These are phyloP conservation scores for Vesta saturnalis DNA, from an alignment of 2,888 invertebrate species.

Conservation along the genomic window DNA sequence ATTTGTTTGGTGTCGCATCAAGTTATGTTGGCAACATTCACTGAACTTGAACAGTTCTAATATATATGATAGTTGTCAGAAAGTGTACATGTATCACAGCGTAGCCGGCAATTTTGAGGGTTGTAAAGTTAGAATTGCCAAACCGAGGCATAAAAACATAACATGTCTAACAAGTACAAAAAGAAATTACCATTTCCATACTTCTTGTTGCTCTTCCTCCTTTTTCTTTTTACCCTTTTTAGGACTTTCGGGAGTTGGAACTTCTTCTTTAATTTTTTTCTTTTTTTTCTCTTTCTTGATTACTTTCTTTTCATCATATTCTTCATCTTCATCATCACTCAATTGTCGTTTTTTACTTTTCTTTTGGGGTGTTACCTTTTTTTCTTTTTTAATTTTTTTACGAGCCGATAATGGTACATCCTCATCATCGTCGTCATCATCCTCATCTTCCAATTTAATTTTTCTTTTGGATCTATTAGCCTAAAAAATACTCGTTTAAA, in stretches of 20 bases:
- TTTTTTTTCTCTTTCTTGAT: slow-evolving; percentile 70
- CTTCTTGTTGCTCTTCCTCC: slow-evolving; percentile 83
- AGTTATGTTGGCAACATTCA: too few species aligned
- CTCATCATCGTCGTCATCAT: slow-evolving; percentile 68
- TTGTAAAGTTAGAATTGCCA: too few species aligned
- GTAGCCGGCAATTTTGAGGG: too few species aligned
- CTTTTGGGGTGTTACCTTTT: slow-evolving; percentile 64
- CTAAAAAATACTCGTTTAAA: slow-evolving; percentile 30
- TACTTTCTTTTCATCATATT: slow-evolving; percentile 67
- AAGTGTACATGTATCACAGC: too few species aligned
- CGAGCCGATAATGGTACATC: slow-evolving; percentile 73
- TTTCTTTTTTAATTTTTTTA: slow-evolving; percentile 73
- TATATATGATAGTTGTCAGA: too few species aligned
- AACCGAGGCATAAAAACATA: too few species aligned
- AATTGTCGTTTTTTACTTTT: slow-evolving; percentile 60
- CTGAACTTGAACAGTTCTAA: too few species aligned
- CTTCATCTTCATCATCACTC: slow-evolving; percentile 68
- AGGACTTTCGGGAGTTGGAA: slow-evolving; percentile 63
- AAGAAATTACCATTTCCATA: slow-evolving; percentile 86
- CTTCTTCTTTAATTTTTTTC: slow-evolving; percentile 53
- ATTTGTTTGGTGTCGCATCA: too few species aligned
- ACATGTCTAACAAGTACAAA: not conserved
- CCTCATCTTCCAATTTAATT: slow-evolving; percentile 53
- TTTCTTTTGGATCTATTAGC: slow-evolving; percentile 44
- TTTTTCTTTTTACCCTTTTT: slow-evolving; percentile 78